Base-by-base conservation (phyloP, 1,140 invertebrate genomes). In the Paralvinella palmiformis region DNA sequence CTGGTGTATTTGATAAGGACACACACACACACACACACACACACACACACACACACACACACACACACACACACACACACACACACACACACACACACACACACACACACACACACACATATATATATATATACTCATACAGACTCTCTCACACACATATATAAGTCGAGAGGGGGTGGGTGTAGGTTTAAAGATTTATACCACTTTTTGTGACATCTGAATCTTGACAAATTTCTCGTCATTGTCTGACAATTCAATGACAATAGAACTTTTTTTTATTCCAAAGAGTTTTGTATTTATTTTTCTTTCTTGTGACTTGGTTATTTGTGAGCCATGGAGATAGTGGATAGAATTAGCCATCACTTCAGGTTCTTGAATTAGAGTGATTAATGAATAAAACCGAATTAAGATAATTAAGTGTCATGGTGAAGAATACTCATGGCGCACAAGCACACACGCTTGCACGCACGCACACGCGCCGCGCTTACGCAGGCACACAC, bases 71-170 rank as follows among this genome's bases (percentile, higher is more conserved):
- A 17, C 45, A 15, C 17, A 50, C 45, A 15, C 45, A 50, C 17
- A 15, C 45, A 50, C 17, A 15, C 45, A 50, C 45, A 15, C 17
- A 50, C 45, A 15, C 45, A 50, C 17, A 50, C 45, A 50, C 45
- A 50, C 17, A 50, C 45, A 50, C 45, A 50, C 17, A 50, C 45
- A 50, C 45, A 50, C 17, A 50, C 45, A 50, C 45, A 50, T 15
- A 50, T 27, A 50, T 27, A 50, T 15, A 50, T 27, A 50, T 27
- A 50, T 50, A 6, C 15, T 22, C 45, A 6, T 50, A 22, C 45
- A 17, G 24, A n/a, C 31, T 10, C 17, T 52, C 24, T 20, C 48
- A n/a, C n/a, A n/a, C n/a, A n/a, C n/a, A n/a, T 52, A 29, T n/a
- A 17, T 20, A 27, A 5, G 31, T 52, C 31, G 20, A 7, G 10